phyloP scores from a whole-genome alignment of 2,888 invertebrate species.

The Clistopyga incitator region DNA sequence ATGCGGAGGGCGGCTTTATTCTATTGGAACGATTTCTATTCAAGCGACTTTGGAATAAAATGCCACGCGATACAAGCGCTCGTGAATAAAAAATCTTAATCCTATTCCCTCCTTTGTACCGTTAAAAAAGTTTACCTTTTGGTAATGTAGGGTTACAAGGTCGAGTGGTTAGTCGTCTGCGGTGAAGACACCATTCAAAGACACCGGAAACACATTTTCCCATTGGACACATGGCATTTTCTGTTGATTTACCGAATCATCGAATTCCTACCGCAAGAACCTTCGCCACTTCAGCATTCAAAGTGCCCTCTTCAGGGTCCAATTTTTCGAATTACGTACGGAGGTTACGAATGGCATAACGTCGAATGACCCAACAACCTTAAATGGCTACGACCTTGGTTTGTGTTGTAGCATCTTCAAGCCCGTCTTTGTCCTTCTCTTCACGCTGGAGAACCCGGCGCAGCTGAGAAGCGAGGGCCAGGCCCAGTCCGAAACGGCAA shows the following conservation, averaged over 20 bases:
- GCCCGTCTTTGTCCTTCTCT: constrained; percentile 62
- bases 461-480: not conserved
- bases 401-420: not conserved
- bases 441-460: constrained; percentile 75
- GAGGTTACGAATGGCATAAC: not conserved
- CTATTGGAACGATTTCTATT: constrained; percentile 17
- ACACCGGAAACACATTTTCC: too few species aligned
- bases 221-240: too few species aligned
- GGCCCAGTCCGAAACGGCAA: constrained; percentile 69
- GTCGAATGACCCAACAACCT: not conserved
- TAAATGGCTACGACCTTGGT: not conserved
- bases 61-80: not conserved
- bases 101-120: not conserved
- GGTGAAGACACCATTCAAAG: too few species aligned
- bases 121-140: not conserved
- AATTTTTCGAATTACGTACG: too few species aligned
- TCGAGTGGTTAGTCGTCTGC: too few species aligned
- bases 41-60: not conserved
- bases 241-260: too few species aligned
- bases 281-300: too few species aligned
- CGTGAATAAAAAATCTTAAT: not conserved
- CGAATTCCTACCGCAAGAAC: too few species aligned
- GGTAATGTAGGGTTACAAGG: not conserved
- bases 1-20: not conserved
- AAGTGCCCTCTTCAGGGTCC: too few species aligned